A percentile compares a stretch with the other conserved stretches of the same genome.
Conservation (phyloP, 2,797 vertebrate species). For the Lithobates pipiens region DNA sequence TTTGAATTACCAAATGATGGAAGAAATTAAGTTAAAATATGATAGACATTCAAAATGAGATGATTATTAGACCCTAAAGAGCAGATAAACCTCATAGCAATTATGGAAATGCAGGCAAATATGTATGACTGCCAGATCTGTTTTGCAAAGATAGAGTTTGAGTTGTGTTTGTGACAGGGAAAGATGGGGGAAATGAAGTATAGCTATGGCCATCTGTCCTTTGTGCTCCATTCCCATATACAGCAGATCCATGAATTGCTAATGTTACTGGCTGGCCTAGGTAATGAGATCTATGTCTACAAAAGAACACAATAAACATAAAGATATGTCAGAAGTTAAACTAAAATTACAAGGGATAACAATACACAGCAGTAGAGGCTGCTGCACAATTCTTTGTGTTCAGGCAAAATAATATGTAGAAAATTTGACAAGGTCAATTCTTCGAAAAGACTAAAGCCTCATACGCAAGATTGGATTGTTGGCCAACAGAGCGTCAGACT, state of each 20-base stretch:
- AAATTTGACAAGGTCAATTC: slow-evolving; percentile 2
- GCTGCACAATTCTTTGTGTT: not conserved
- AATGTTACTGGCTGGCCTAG: not conserved
- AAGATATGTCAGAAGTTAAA: too few species aligned
- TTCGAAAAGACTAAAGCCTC: not conserved
- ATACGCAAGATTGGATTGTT: too few species aligned
- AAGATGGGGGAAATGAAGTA: slow-evolving; percentile 11
- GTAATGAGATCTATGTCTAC: not conserved
- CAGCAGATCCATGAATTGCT: not conserved
- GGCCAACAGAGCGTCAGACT: too few species aligned
- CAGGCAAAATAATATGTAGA: not conserved
- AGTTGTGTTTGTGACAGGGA: slow-evolving; percentile 12
- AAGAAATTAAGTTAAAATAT: slow-evolving; percentile 28
- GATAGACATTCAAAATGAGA: slow-evolving; percentile 29
- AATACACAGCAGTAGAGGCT: not conserved
- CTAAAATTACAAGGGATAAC: not conserved
- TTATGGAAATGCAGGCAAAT: slow-evolving; percentile 36
- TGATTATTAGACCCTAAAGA: slow-evolving; percentile 25
- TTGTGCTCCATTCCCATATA: not conserved
- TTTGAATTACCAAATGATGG: not conserved
- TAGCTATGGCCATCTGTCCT: slow-evolving; percentile 9
- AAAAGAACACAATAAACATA: not conserved
- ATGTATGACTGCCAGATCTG: slow-evolving; percentile 31
- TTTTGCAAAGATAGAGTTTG: slow-evolving; percentile 31
- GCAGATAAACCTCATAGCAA: slow-evolving; percentile 22